Conservation (phyloP, 1,140 invertebrate genomes). For the Caerostris darwini region DNA sequence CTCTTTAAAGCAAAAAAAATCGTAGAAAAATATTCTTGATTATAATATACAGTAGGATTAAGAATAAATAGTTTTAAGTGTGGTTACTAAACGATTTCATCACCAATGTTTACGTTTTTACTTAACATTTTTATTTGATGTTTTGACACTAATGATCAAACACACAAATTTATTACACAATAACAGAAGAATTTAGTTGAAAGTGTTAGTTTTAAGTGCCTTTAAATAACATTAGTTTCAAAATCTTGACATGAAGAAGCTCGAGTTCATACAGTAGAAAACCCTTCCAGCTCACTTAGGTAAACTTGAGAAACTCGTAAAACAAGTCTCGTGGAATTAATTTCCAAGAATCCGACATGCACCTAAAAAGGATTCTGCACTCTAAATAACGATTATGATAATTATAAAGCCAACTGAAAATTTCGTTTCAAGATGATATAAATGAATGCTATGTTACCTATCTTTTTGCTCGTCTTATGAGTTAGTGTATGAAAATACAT, state of each 20-base stretch:
- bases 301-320: constrained; percentile 66
- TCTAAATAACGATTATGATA: neutral
- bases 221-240: constrained; percentile 53
- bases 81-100: too few relatives aligned
- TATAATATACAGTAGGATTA: too few relatives aligned
- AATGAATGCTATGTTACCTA: neutral
- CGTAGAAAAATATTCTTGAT: too few relatives aligned
- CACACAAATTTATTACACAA: constrained; percentile 15
- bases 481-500: neutral
- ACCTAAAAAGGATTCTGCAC: constrained; percentile 13
- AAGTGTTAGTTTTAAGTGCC: constrained; percentile 61
- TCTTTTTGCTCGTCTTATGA: neutral
- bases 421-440: neutral
- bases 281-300: constrained; percentile 40
- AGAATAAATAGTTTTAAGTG: too few relatives aligned
- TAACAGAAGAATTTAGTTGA: constrained; percentile 18
- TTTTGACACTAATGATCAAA: constrained; percentile 33
- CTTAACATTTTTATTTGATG: neutral
- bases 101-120: neutral
- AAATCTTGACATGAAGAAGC: constrained; percentile 68
- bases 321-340: constrained; percentile 63
- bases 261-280: constrained; percentile 45
- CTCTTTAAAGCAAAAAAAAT: too few relatives aligned
- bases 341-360: constrained; percentile 31
- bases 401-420: constrained; percentile 51